A percentile compares a stretch with the other conserved stretches of the same genome.
phyloP scores from a whole-genome alignment of 2,888 invertebrate species.

The Oscheius sp. region DNA sequence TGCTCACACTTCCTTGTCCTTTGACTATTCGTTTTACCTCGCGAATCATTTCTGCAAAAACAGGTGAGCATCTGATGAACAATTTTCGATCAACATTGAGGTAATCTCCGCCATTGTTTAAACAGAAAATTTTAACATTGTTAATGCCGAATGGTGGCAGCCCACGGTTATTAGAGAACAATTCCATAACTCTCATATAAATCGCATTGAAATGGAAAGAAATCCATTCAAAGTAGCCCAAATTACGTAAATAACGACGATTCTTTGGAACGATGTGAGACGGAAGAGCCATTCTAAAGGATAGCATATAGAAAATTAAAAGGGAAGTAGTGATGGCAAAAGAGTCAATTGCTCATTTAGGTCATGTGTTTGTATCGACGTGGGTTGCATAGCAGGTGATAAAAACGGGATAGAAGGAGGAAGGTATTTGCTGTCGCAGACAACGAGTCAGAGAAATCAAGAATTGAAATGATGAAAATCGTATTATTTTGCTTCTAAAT shows the following conservation, averaged over 20 bases:
- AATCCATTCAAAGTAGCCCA: background rate
- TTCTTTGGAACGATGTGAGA: background rate
- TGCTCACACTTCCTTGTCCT: background rate
- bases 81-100: constrained; percentile 10
- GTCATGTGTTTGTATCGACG: too few species aligned
- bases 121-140: constrained; percentile 10
- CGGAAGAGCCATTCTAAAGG: too few species aligned
- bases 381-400: too few species aligned
- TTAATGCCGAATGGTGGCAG: background rate
- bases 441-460: too few species aligned
- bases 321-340: too few species aligned
- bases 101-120: constrained; percentile 12
- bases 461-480: too few species aligned
- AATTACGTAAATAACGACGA: background rate
- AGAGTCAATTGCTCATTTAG: too few species aligned
- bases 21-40: background rate
- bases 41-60: constrained; percentile 1
- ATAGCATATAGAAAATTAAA: too few species aligned
- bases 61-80: background rate
- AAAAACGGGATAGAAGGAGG: too few species aligned
- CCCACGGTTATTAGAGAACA: background rate
- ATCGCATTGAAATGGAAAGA: background rate
- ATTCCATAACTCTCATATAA: background rate
- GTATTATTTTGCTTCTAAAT: too few species aligned
- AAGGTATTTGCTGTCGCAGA: too few species aligned